Conservation (phyloP, 2,888 invertebrate species). For the Unio pictorum region DNA sequence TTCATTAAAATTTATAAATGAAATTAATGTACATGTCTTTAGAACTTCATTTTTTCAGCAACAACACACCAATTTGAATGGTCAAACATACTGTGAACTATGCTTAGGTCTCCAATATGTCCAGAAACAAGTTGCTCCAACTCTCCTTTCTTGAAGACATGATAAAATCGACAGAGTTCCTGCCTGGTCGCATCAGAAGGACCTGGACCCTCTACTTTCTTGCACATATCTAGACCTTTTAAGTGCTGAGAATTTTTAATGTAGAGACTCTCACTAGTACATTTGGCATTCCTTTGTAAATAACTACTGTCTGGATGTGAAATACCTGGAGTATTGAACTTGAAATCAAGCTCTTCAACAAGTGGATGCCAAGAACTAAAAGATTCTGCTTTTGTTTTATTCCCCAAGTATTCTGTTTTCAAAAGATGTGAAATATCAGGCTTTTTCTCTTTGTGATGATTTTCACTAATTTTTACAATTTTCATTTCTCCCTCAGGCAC, state of each 20-base stretch:
- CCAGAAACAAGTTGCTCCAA: constrained; percentile 74
- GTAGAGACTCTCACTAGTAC: no score
- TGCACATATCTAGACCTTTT: no score
- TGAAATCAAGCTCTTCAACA: no score
- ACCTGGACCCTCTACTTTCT: constrained; percentile 22
- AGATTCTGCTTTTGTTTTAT: constrained; percentile 8
- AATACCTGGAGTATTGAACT: no score
- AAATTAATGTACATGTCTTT: background rate
- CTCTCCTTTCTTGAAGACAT: constrained; percentile 89
- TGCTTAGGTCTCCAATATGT: constrained; percentile 68
- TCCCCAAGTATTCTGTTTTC: constrained; percentile 7
- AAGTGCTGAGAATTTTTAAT: no score
- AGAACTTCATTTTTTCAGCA: constrained; percentile 76
- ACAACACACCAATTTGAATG: constrained; percentile 96
- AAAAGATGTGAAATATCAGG: constrained; percentile 1
- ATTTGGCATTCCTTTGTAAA: no score
- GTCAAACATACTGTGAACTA: constrained; percentile 87
- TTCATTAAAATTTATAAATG: no score
- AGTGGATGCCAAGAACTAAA: no score
- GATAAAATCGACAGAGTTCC: constrained; percentile 84
- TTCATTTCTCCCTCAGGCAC: no score
- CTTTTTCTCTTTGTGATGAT: background rate
- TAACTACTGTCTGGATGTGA: no score
- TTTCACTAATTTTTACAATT: no score
- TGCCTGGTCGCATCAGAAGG: background rate